phyloP scores from a whole-genome alignment of 1,140 invertebrate genomes.

The Heterodera carotae region DNA sequence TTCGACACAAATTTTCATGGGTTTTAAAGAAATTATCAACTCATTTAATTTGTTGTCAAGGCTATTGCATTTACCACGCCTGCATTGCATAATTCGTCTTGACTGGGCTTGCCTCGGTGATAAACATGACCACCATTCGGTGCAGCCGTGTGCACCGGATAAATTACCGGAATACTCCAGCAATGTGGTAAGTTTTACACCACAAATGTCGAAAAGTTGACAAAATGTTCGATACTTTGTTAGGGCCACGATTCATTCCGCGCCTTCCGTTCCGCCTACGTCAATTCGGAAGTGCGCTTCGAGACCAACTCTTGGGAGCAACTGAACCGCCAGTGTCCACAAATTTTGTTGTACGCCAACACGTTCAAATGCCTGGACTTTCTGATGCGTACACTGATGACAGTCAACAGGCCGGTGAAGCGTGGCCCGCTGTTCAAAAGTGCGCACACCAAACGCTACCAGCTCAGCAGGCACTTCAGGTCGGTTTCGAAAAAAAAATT shows the following conservation, averaged over 20 bases:
- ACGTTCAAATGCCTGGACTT: conserved; percentile 63
- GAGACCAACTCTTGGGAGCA: conserved; percentile 76
- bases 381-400: conserved; percentile 80
- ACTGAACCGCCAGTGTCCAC: conserved; percentile 39
- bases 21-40: background rate
- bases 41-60: conserved; percentile 56
- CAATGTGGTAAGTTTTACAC: conserved; percentile 72
- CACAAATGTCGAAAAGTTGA: background rate
- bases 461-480: conserved; percentile 85
- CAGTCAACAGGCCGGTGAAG: conserved; percentile 87
- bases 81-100: conserved; percentile 81
- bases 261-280: conserved; percentile 88
- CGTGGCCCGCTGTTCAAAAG: conserved; percentile 85
- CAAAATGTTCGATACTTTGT: conserved; percentile 59
- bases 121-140: conserved; percentile 81
- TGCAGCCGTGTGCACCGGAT: conserved; percentile 92
- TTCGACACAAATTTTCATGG: background rate
- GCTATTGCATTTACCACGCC: conserved; percentile 83
- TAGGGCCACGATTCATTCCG: conserved; percentile 74
- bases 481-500: conserved; percentile 23
- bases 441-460: conserved; percentile 79
- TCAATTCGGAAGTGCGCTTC: conserved; percentile 83
- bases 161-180: conserved; percentile 94
- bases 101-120: conserved; percentile 88
- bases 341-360: conserved; percentile 64